Evolutionary conservation across 2,797 vertebrate species (phyloP), one percentile per base, ranked within the genome.

Genomic region (Melanotaenia parkinsoni): DNA sequence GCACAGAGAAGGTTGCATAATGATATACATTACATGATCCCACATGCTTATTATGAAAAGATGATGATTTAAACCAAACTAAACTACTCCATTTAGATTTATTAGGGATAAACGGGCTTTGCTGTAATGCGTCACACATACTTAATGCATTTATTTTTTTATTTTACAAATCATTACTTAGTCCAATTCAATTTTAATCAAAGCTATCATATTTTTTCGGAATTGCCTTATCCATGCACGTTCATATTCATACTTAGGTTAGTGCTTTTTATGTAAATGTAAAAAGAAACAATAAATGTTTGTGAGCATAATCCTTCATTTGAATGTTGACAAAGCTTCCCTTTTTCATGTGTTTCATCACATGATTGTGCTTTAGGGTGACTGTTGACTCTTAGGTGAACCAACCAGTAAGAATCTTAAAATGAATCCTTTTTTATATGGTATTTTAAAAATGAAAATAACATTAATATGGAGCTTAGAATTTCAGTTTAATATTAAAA

Each of bases 291-390:
- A 63, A 72, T 62, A 8, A 30, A 47, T 51, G 32, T 61, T 65
- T 63, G 32, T 59, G 63, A 40, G 65, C 68, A 69, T 68, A 75
- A 76, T 83, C 62, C 68, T 58, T 57, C 26, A 63, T 70, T 30
- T n/a, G 33, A 37, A 60, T 62, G 45, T 64, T 81, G 45, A 88
- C 80, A 92, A 86, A 81, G 88, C 78, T 82, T 74, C 73, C 76
- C 80, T 91, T 67, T 72, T 69, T 87, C 37, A 72, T n/a, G 5
- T 50, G 11, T 35, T 66, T 60, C 32, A 71, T 89, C 88, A 93
- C 89, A 91, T 91, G 87, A 70, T 80, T 38, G 20, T 82, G 81
- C 60, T 79, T 64, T 50, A 26, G 24, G 58, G 33, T 1, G 35
- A 58, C 53, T 77, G 56, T 58, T 76, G 62, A 77, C 58, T 76